Evolutionary conservation across 2,888 invertebrate genomes (phyloP).

Genomic region (Xestia xanthographa): DNA sequence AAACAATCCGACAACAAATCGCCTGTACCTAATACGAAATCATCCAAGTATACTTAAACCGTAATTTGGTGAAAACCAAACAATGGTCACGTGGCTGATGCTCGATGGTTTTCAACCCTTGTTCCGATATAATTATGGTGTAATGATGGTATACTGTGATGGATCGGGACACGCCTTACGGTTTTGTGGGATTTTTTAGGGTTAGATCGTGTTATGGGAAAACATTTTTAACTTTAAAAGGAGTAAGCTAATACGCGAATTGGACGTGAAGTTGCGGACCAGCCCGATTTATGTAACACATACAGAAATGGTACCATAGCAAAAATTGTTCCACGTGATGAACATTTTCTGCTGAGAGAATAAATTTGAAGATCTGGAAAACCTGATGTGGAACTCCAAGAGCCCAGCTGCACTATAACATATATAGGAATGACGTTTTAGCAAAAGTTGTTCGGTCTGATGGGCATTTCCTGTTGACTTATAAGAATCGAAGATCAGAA

Average conservation of each 20-base stretch:
- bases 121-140: slow-evolving; percentile 64
- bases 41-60: slow-evolving; percentile 68
- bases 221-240: background rate
- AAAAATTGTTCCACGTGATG: too few relatives aligned
- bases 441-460: too few relatives aligned
- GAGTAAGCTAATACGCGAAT: background rate
- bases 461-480: too few relatives aligned
- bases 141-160: slow-evolving; percentile 63
- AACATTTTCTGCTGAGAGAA: too few relatives aligned
- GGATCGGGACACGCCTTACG: slow-evolving; percentile 64
- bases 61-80: slow-evolving; percentile 80
- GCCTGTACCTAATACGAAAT: slow-evolving; percentile 41
- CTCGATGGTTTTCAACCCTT: slow-evolving; percentile 68
- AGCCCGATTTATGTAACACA: too few relatives aligned
- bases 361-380: too few relatives aligned
- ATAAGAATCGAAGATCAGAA: too few relatives aligned
- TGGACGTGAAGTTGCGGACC: background rate
- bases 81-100: slow-evolving; percentile 80
- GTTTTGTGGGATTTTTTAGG: slow-evolving; percentile 58
- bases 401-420: too few relatives aligned
- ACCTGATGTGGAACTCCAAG: too few relatives aligned
- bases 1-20: slow-evolving; percentile 33
- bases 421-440: too few relatives aligned
- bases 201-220: slow-evolving; percentile 45
- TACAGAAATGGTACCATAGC: too few relatives aligned